Base-by-base conservation (phyloP, 2,888 invertebrate genomes). In the Tridacna gigas region DNA sequence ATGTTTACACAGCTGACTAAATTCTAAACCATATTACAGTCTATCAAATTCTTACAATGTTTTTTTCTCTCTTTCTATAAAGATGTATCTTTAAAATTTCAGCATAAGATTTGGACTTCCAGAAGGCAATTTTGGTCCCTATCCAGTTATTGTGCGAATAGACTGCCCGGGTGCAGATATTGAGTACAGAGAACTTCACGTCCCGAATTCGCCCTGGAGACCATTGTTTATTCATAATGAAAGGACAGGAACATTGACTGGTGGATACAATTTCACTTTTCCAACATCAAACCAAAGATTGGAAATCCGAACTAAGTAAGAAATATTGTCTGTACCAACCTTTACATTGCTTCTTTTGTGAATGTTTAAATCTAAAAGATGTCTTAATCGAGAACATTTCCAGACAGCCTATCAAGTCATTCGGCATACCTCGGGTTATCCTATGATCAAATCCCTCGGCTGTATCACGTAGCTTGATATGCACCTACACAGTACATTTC, bases 281-380 rank as follows among this genome's bases (percentile, higher is more conserved):
- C 86, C 86, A 1, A 15, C 9, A 0, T 66, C 79, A 13, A 73
- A 66, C n/a, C 78, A 83, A 28, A 66, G 47, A 28, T 61, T 86
- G 0, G 73, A 83, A 48, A n/a, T 86, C 15, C 60, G 86, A 71
- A 75, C 48, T n/a, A 63, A 15, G 86, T 83, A 79, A 82, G 81
- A 63, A 63, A 7, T 37, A 2, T 37, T 37, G 7, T 2, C 37
- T 37, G 37, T 4, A 37, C 37, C 2, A 37, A 7, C 37, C 3
- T 2, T 37, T 37, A 37, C 3, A 37, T 37, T 37, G 37, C 7
- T 2, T 7, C 37, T 37, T 37, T 4, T 7, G 7, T 37, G 37
- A 37, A 7, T 37, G 37, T 4, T 7, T 4, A 37, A 37, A 37
- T 37, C 37, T 2, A 4, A 37, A 7, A 37, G 2, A 37, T 37